Percentiles rank a stretch among this genome's conserved stretches.
Evolutionary conservation across 2,113 vertebrate species (phyloP).

Genomic region (Cichladusa arquata): DNA sequence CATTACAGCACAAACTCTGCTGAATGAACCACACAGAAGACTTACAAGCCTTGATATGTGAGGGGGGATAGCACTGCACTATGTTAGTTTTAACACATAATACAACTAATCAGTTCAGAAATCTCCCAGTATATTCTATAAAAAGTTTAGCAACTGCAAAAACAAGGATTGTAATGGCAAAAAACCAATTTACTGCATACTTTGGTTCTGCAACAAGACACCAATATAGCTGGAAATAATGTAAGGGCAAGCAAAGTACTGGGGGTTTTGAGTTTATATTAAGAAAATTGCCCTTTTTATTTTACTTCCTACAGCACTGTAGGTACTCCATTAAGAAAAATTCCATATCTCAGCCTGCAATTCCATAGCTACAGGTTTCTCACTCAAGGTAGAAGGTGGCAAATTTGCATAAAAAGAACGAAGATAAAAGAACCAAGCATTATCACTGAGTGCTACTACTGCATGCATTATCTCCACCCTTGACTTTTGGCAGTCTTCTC

Average conservation of each 20-base stretch:
- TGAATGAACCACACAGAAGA: not conserved
- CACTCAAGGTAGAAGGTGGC: not conserved
- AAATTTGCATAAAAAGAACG: not conserved
- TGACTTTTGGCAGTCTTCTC: not conserved
- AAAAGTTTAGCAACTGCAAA: not conserved
- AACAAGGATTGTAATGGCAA: not conserved
- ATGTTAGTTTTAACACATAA: not conserved
- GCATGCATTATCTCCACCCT: not conserved
- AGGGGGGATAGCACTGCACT: not conserved
- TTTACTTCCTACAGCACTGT: not conserved
- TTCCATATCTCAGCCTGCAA: fast-evolving
- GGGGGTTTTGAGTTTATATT: not conserved
- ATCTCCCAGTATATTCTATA: not conserved
- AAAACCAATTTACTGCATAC: not conserved
- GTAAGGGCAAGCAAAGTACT: not conserved
- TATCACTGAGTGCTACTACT: not conserved
- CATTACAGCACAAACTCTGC: not conserved
- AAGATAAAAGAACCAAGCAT: not conserved
- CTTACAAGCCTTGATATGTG: not conserved
- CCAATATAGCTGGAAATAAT: not conserved
- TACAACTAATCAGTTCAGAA: not conserved
- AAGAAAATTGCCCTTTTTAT: not conserved
- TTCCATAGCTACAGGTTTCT: not conserved
- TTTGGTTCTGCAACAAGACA: not conserved
- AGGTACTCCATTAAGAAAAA: not conserved